Evolutionary conservation across 2,113 vertebrate genomes (phyloP).

Genomic region (Bambusicola thoracicus): DNA sequence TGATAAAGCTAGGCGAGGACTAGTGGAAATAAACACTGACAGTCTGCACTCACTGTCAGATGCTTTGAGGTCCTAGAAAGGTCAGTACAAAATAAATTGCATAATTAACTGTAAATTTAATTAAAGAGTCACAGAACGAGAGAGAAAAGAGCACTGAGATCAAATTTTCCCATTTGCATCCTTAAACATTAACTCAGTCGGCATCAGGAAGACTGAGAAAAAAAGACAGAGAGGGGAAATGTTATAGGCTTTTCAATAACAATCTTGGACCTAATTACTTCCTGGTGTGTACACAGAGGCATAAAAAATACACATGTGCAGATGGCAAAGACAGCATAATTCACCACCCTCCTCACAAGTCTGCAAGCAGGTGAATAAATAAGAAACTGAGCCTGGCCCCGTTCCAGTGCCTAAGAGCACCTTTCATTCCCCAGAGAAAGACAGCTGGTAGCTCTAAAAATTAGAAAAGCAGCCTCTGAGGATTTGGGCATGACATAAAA

Average conservation of each 20-base stretch:
- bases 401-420: background rate
- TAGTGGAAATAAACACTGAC: background rate
- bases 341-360: background rate
- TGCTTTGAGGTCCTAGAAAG: conserved; percentile 32
- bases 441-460: background rate
- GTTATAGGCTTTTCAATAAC: background rate
- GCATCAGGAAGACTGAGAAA: conserved; percentile 3
- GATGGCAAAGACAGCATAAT: background rate
- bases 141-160: conserved; percentile 21
- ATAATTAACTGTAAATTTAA: conserved; percentile 37
- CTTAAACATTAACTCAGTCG: background rate
- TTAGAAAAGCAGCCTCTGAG: background rate
- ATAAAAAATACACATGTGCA: background rate
- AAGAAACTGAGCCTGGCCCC: background rate
- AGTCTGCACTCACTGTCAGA: background rate
- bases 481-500: background rate
- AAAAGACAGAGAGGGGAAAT: background rate
- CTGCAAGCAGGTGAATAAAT: background rate
- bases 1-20: background rate
- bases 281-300: background rate
- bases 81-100: conserved; percentile 28
- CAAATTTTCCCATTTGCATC: conserved; percentile 16
- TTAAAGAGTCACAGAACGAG: background rate
- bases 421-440: background rate
- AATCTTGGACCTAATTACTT: background rate